Conservation (phyloP, 1,140 invertebrate genomes). For the Zaprionus lachaisei region DNA sequence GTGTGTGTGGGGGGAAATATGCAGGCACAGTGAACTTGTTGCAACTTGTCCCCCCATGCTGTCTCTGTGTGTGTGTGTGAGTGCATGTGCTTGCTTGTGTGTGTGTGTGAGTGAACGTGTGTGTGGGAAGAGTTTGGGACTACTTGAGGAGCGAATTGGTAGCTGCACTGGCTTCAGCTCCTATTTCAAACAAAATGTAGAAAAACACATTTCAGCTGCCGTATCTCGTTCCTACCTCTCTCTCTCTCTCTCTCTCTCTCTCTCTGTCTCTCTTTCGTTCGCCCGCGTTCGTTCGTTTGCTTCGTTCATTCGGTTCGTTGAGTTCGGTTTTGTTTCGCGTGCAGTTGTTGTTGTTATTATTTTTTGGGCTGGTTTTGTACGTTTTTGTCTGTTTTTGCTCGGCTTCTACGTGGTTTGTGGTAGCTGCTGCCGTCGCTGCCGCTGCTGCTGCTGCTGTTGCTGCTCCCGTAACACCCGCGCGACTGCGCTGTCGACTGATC, state of each 20-base stretch:
- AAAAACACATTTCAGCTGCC: conserved; percentile 84
- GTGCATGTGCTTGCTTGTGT: conserved; percentile 22
- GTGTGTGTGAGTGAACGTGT: conserved; percentile 64
- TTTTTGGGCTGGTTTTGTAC: conserved; percentile 27
- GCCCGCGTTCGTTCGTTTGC: conserved; percentile 37
- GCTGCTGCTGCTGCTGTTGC: conserved; percentile 50
- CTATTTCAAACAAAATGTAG: conserved; percentile 85
- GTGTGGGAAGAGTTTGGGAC: conserved; percentile 84
- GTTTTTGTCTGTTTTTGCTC: conserved; percentile 41
- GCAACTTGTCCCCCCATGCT: conserved; percentile 39
- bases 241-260: conserved; percentile 11
- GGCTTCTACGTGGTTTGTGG: conserved; percentile 76
- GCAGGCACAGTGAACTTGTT: conserved; percentile 76
- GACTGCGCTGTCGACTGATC: conserved; percentile 43
- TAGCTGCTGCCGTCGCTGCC: conserved; percentile 66
- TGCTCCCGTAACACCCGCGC: conserved; percentile 73
- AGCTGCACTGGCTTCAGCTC: conserved; percentile 84
- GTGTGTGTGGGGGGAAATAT: conserved; percentile 47
- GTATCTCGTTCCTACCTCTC: conserved; percentile 63
- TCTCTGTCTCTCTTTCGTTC: conserved; percentile 39
- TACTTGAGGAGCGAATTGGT: conserved; percentile 85
- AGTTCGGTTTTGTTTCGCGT: conserved; percentile 31
- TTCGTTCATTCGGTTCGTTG: conserved; percentile 42
- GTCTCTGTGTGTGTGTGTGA: conserved; percentile 20
- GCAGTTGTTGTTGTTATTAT: conserved; percentile 28